These are phyloP conservation scores for Cheilosia soror DNA, from an alignment of 2,888 invertebrate species.

Conservation along the genomic window DNA sequence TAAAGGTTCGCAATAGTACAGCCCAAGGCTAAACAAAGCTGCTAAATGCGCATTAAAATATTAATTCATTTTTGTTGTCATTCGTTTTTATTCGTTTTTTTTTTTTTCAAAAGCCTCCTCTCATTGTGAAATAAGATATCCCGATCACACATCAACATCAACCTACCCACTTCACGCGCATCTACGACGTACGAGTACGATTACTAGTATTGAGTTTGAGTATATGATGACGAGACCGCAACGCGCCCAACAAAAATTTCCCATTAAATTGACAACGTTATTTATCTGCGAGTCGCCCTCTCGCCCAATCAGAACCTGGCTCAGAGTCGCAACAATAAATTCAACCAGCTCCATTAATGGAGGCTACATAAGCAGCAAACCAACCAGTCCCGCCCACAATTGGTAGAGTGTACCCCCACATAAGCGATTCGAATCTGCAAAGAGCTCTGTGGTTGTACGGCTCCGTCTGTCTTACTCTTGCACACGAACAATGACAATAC, in stretches of 20 bases:
- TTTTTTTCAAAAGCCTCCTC: not conserved
- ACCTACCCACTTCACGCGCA: conserved; percentile 42
- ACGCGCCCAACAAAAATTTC: conserved; percentile 37
- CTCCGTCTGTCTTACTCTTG: not conserved
- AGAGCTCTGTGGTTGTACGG: conserved; percentile 7
- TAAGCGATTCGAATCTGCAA: conserved; percentile 42
- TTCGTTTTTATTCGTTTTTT: not conserved
- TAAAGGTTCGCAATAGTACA: conserved; percentile 16
- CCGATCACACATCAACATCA: conserved; percentile 27
- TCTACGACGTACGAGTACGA: not conserved
- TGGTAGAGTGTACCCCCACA: conserved; percentile 27
- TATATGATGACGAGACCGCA: conserved; percentile 17
- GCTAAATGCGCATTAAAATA: conserved; percentile 67
- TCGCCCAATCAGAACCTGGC: conserved; percentile 63
- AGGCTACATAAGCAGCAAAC: conserved; percentile 25
- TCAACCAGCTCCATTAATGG: conserved; percentile 71
- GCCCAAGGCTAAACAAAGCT: conserved; percentile 46
- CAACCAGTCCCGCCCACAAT: conserved; percentile 65
- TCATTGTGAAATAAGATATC: conserved; percentile 65
- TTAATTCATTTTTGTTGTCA: conserved; percentile 14
- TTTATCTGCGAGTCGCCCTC: conserved; percentile 48
- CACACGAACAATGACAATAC: not conserved
- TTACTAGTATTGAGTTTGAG: too few species aligned
- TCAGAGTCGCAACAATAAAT: conserved; percentile 48
- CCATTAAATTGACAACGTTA: conserved; percentile 63